Base-by-base conservation (phyloP, 2,113 vertebrate genomes). In the Chamaetylas fuelleborni region DNA sequence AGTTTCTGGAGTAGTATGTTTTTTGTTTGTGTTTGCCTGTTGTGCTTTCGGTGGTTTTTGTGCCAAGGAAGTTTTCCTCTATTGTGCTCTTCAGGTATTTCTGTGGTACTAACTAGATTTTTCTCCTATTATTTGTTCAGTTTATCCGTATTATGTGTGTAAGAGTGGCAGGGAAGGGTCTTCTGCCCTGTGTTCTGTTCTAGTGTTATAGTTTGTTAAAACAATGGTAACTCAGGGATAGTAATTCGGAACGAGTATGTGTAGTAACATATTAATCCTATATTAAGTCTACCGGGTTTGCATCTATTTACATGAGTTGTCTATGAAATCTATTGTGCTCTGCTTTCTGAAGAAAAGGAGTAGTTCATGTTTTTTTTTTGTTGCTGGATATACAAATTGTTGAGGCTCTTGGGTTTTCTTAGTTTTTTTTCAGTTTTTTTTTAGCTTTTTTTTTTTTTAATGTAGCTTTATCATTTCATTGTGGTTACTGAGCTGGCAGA, bases 71-170 rank as follows among this genome's bases (percentile, higher is more conserved):
- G 12, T 57, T 33, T 4, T 4, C 2, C 3, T 60, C 18, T 26
- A 24, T 25, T 9, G 2, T 36, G 4, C 4, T 69, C 8, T 56
- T 69, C 4, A 50, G 33, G 3, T 67, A 17, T 3, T 61, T 66
- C 1, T 15, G 0, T 18, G 22, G 56, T 4, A 15, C 5, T 18
- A 9, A 42, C 1, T 19, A 12, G 1, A 1, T 38, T 57, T 80
- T 45, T 64, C 12, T 31, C 1, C 18, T 3, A 1, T 17, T 25
- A 9, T 48, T 69, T 76, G 25, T 31, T 31, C 3, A 2, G 6
- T 69, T 82, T 51, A 8, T 48, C 18, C 14, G 1, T 19, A 1
- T 7, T 24, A 4, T 6, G 2, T 28, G 14, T 47, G 3, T 38
- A 6, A 19, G 9, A 38, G 22, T 7, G 6, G 4, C 0, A 3